Conservation (phyloP, 2,888 invertebrate species). For the Myopa testacea region DNA sequence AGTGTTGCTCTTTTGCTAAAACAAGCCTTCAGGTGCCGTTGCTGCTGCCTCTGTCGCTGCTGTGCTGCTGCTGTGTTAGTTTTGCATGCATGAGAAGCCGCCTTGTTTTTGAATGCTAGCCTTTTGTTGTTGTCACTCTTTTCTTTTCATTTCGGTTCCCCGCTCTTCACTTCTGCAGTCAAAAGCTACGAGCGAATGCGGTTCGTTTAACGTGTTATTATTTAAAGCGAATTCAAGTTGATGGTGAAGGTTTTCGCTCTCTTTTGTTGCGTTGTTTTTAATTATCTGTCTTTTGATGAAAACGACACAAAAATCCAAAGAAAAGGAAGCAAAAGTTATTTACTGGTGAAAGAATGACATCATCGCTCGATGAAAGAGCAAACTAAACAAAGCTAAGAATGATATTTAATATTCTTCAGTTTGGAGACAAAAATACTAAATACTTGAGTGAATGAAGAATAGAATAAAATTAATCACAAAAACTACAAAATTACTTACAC, state of each 20-base stretch:
- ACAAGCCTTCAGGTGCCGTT: not conserved
- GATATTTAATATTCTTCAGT: not conserved
- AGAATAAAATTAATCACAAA: too few relatives aligned
- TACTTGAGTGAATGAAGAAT: too few relatives aligned
- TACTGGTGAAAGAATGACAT: too few relatives aligned
- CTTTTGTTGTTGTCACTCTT: not conserved
- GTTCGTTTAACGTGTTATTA: constrained; percentile 26
- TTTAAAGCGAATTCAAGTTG: constrained; percentile 13
- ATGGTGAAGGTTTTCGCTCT: not conserved
- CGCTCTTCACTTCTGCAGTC: not conserved
- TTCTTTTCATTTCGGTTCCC: constrained; percentile 2
- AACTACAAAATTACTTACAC: too few relatives aligned
- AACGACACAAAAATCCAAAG: too few relatives aligned
- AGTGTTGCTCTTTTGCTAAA: constrained; percentile 13
- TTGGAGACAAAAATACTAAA: too few relatives aligned
- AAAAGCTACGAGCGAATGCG: not conserved
- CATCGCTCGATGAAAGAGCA: too few relatives aligned
- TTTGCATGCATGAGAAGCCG: not conserved
- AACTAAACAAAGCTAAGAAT: too few relatives aligned
- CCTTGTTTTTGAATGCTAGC: not conserved
- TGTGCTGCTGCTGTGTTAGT: not conserved
- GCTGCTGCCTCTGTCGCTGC: constrained; percentile 12
- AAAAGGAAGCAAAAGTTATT: not conserved
- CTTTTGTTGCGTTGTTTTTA: not conserved
- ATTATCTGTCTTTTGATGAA: not conserved